phyloP scores from a whole-genome alignment of 2,113 vertebrate genomes.

The Sphyrna mokarran region DNA sequence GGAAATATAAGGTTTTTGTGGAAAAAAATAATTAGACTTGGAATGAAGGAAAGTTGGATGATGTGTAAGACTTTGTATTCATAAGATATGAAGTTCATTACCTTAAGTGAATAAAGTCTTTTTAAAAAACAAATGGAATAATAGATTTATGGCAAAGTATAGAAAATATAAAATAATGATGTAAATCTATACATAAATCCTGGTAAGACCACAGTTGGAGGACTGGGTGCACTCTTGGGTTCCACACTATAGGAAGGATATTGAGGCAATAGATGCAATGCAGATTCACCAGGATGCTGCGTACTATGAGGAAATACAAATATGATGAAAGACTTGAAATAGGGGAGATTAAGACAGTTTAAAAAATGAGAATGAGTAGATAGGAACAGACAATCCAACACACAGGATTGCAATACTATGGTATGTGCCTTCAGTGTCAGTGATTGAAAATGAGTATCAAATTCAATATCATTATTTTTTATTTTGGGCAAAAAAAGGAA shows the following conservation, averaged over 20 bases:
- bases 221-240: neutral
- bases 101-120: neutral
- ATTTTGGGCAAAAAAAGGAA: neutral
- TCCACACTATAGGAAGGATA: conserved; percentile 13
- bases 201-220: neutral
- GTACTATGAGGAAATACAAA: neutral
- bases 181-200: neutral
- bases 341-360: neutral
- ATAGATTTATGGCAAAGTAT: neutral
- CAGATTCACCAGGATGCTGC: neutral
- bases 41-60: neutral
- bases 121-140: neutral
- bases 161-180: neutral
- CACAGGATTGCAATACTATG: neutral
- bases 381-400: neutral
- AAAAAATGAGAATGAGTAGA: neutral
- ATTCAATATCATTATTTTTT: neutral
- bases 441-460: neutral
- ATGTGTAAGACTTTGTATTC: neutral
- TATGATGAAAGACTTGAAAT: conserved; percentile 2
- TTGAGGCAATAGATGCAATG: neutral
- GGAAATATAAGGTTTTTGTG: neutral
- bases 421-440: neutral
- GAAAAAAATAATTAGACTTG: neutral
- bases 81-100: neutral